Conservation (phyloP, 2,797 vertebrate species). For the Poecilia wingei region DNA sequence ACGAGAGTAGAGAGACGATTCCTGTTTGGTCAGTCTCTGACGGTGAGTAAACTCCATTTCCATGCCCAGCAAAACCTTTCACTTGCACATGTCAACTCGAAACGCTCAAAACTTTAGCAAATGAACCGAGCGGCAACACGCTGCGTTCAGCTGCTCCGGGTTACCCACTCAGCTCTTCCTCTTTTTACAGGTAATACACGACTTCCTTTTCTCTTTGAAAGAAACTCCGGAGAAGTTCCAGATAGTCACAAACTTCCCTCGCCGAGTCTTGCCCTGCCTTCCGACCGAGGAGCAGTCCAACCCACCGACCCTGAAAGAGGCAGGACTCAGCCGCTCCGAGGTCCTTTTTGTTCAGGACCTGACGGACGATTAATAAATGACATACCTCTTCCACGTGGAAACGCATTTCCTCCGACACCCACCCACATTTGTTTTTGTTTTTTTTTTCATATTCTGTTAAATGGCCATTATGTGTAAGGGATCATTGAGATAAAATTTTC, state of each 20-base stretch:
- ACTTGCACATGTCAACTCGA: neutral
- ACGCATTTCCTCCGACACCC: slow-evolving; percentile 54
- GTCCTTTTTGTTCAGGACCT: slow-evolving; percentile 99
- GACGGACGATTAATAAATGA: slow-evolving; percentile 93
- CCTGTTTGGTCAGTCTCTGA: slow-evolving; percentile 94
- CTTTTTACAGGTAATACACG: slow-evolving; percentile 90
- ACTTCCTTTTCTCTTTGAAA: slow-evolving; percentile 99
- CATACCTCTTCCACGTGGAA: slow-evolving; percentile 70
- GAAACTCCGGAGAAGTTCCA: slow-evolving; percentile 99
- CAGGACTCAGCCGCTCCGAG: slow-evolving; percentile 97
- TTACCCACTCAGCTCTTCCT: neutral
- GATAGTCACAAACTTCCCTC: slow-evolving; percentile 97
- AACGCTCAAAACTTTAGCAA: neutral
- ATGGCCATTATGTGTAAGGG: slow-evolving; percentile 90
- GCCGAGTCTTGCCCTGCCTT: slow-evolving; percentile 94
- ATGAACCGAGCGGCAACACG: neutral
- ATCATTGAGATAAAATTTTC: slow-evolving; percentile 84
- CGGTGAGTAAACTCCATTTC: slow-evolving; percentile 79
- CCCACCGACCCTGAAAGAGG: slow-evolving; percentile 95
- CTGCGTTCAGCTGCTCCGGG: neutral
- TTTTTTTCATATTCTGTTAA: slow-evolving; percentile 83
- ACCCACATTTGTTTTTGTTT: slow-evolving; percentile 40
- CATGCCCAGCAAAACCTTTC: neutral
- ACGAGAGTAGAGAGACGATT: slow-evolving; percentile 96
- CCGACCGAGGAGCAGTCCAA: slow-evolving; percentile 93